Base-by-base conservation (phyloP, 2,888 invertebrate species). In the Trachelus troglodyta region DNA sequence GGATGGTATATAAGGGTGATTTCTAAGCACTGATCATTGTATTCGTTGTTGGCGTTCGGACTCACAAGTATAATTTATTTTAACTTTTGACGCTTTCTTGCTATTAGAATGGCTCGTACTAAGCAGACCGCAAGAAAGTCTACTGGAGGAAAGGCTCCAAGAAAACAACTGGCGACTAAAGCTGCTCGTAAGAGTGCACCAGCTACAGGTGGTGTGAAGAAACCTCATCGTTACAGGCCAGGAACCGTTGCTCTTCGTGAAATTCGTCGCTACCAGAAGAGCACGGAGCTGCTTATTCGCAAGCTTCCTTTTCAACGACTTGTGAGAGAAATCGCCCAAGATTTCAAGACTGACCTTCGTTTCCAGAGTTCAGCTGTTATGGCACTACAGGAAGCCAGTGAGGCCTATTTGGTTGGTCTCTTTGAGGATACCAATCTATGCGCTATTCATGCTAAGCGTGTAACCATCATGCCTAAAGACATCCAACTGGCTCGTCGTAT, bases 391-490 rank as follows among this genome's bases (percentile, higher is more conserved):
- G 94, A 94, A 83, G 93, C 94, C 0, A 93, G 94, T 85, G 92
- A 95, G 88, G 93, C 94, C 83, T 93, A 95, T 85, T 88, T 95
- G 37, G 95, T 95, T 23, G 95, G 95, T 12, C 91, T 96, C 0
- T 96, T 95, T 87, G 95, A 96, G 89, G 95, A 96, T 86, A 96
- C 96, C 35, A 96, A 96, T 89, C 91, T 96, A 85, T 96, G 96
- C 89, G 96, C 96, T 69, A 96, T 96, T 83, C 96, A 96, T 86
- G 96, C 94, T 83, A 94, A 94, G 90, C 92, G 95, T 81, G 94
- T 94, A 23, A 95, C 95, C 81, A 94, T 94, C 86, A 94, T 94
- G 94, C 94, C 94, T 23, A 94, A 94, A 86, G 94, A 94, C 88
- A 94, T 94, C 87, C 93, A 94, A 86, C 88, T 94, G 85, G 94